Base-by-base conservation (phyloP, 2,113 vertebrate genomes). In the Halcyon malimbica region DNA sequence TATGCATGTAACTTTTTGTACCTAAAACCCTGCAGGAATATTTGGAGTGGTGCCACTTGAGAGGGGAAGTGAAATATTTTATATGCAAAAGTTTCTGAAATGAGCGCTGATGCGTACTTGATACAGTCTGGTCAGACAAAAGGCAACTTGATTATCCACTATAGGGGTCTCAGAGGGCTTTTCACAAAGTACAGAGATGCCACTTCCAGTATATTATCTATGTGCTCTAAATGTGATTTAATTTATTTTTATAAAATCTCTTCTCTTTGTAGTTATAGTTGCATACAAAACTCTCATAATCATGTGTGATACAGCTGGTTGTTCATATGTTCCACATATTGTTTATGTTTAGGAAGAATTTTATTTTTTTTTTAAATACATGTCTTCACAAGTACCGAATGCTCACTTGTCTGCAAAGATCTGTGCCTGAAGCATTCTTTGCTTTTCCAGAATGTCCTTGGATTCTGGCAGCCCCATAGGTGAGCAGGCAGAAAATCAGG, bases 401-500 rank as follows among this genome's bases (percentile, higher is more conserved):
- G 15, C 7, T 29, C 4, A 2, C 28, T 39, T 62, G 4, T 78
- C 69, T 75, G 48, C 57, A 29, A 42, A 87, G 48, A 42, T 15
- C 12, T n/a, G n/a, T 46, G 54, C n/a, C 74, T 35, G 17, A 77
- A 62, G 44, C 15, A 3, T 73, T 64, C n/a, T 46, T 76, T 56
- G 11, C 28, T 71, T 74, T 76, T 76, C 53, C 50, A 64, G 7
- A 63, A 67, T 25, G 21, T 54, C 33, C 56, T n/a, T n/a, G 44
- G 51, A 51, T 65, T 82, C 65, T 59, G 65, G 41, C 41, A 93
- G 33, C 8, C 37, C 20, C 12, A 21, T 25, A 84, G 70, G 74
- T 84, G 20, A 91, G 69, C 41, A 74, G 64, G 44, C n/a, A 93
- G 74, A 87, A 82, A 90, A 90, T 54, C 50, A 79, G 37, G 10